These are phyloP conservation scores for Parnassius smintheus DNA, from an alignment of 2,888 invertebrate species.

Conservation along the genomic window DNA sequence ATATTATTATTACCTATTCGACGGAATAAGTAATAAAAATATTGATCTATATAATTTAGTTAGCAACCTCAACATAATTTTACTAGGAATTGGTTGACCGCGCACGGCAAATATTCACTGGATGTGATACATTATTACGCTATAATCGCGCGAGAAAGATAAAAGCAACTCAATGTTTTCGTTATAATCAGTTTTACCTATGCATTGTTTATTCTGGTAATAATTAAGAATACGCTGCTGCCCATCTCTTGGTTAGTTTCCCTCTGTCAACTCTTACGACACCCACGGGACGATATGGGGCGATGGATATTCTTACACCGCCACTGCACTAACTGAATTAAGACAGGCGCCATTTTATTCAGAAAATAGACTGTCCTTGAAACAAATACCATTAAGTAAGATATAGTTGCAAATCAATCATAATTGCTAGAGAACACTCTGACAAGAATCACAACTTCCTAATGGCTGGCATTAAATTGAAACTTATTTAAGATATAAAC, in stretches of 20 bases:
- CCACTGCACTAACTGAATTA: slow-evolving; percentile 36
- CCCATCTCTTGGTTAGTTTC: too few species aligned
- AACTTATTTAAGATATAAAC: slow-evolving; percentile 1
- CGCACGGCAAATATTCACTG: slow-evolving; percentile 55
- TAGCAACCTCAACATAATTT: slow-evolving; percentile 73
- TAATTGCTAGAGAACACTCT: neutral
- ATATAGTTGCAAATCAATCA: slow-evolving; percentile 2
- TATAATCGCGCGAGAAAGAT: slow-evolving; percentile 75
- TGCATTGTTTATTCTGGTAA: too few species aligned
- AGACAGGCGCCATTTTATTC: slow-evolving; percentile 50
- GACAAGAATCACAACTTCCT: neutral
- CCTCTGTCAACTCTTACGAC: too few species aligned
- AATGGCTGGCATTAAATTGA: slow-evolving; percentile 15
- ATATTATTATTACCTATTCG: neutral
- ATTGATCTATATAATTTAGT: slow-evolving; percentile 44
- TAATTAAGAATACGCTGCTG: too few species aligned
- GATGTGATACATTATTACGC: slow-evolving; percentile 63
- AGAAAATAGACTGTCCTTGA: slow-evolving; percentile 40
- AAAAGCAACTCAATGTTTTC: slow-evolving; percentile 72
- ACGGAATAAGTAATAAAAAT: slow-evolving; percentile 49
- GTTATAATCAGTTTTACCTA: slow-evolving; percentile 57
- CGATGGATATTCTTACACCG: too few species aligned
- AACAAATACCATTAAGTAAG: slow-evolving; percentile 35
- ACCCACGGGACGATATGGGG: too few species aligned
- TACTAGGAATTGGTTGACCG: slow-evolving; percentile 66